phyloP scores from a whole-genome alignment of 2,888 invertebrate genomes.

The Yponomeuta sedellus region DNA sequence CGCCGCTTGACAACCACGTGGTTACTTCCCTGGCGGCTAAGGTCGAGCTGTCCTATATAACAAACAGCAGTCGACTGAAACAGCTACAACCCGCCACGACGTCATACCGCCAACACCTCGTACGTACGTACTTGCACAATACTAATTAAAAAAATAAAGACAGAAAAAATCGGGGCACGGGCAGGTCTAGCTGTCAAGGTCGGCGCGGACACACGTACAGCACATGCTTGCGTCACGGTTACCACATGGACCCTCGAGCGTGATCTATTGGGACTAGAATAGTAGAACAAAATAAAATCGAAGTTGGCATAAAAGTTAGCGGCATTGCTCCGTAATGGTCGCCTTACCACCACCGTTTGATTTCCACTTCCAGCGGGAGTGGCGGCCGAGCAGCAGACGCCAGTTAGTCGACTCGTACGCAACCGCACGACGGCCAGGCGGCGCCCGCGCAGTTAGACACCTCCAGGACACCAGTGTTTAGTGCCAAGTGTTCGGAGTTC shows the following conservation, averaged over 20 bases:
- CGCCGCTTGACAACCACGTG: conserved; percentile 8
- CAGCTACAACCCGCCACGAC: conserved; percentile 59
- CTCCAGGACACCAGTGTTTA: background rate
- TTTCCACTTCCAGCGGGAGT: conserved; percentile 13
- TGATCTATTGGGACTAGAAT: conserved; percentile 9
- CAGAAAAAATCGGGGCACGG: conserved; percentile 4
- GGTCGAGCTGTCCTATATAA: conserved; percentile 72
- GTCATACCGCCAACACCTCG: conserved; percentile 56
- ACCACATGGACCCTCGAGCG: conserved; percentile 11
- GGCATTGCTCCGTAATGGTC: conserved; percentile 2
- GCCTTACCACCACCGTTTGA: conserved; percentile 16
- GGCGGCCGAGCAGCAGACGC: conserved; percentile 12
- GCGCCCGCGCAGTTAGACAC: background rate
- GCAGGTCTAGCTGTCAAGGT: conserved; percentile 11
- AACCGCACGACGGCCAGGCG: background rate
- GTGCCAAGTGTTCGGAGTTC: conserved; percentile 1
- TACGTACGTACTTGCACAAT: conserved; percentile 14
- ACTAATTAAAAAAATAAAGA: conserved; percentile 9
- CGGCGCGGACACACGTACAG: conserved; percentile 5
- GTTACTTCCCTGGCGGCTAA: conserved; percentile 53
- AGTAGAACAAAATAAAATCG: background rate
- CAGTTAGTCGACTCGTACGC: conserved; percentile 8
- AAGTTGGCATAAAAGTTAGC: background rate
- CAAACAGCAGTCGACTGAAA: conserved; percentile 47
- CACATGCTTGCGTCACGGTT: conserved; percentile 8